These are phyloP conservation scores for Pammene aurita DNA, from an alignment of 2,888 invertebrate genomes.

Conservation along the genomic window DNA sequence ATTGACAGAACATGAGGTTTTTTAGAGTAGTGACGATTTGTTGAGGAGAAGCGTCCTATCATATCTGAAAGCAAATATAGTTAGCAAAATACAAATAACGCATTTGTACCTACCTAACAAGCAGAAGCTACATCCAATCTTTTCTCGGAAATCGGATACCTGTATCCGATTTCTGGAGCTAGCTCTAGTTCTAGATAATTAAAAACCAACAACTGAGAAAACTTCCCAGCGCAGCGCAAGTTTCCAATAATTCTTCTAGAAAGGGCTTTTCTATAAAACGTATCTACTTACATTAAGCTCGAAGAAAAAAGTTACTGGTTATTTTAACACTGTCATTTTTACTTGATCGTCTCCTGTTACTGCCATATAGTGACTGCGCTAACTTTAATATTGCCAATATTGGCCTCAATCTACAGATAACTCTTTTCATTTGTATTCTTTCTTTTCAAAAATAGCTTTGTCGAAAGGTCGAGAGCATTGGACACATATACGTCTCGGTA, in stretches of 20 bases:
- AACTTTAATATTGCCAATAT: background rate
- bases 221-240: background rate
- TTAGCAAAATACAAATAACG: background rate
- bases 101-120: background rate
- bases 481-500: slow-evolving; percentile 17
- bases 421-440: background rate
- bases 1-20: too few relatives aligned
- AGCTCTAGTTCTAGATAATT: background rate
- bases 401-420: background rate
- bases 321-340: background rate
- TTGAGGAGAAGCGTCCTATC: too few relatives aligned
- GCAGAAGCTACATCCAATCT: background rate
- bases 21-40: too few relatives aligned
- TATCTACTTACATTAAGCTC: background rate
- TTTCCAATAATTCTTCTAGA: slow-evolving; percentile 1
- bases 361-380: background rate
- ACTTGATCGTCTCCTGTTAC: background rate
- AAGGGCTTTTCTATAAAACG: background rate
- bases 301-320: background rate
- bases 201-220: background rate
- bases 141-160: background rate
- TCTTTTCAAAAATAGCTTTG: slow-evolving; percentile 7
- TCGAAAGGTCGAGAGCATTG: slow-evolving; percentile 1
- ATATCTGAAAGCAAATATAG: too few relatives aligned
- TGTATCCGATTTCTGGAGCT: too few relatives aligned